Evolutionary conservation across 53 echinoderm and acorn worm genomes (phyloP), one percentile per base, ranked within the genome.

Genomic region (Henricia sp.): DNA sequence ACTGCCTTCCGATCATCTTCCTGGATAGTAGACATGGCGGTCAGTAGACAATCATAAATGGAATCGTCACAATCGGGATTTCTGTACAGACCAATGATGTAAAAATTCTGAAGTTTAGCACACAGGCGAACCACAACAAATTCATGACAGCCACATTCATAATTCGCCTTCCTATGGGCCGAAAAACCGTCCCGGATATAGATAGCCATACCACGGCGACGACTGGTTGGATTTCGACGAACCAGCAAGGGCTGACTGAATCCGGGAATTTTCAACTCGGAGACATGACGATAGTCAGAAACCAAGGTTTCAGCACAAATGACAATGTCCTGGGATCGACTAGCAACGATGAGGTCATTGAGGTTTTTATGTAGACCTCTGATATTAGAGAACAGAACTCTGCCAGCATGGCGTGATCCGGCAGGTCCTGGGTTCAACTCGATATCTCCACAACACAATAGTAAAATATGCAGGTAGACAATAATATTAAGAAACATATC

Each of bases 331-430:
- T 53, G 19, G 21, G 8, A 17, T 53, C 21, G 53, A 10, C 9
- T 10, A 53, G 53, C 21, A 10, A 17, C 53, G 3, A 10, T 53
- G 19, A 53, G 53, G 21, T 53, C 53, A 5, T 53, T 53, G 3
- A 53, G 53, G 19, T 53, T 53, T 53, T 53, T 53, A 17, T 57
- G 57, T 27, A 16, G 57, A 57, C 57, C 57, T 57, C 57, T 21
- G 57, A 57, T 57, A 12, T 57, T 57, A 26, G 0, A 58, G 30
- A 58, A 58, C 8, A 58, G 24, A 58, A 58, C 27, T 53, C 53
- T 53, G 53, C 53, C 19, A 3, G 17, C 1, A 19, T 58, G 58
- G 53, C 53, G 19, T 14, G 16, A 17, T 53, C 53, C 53, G 19
- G 19, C 16, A 13, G 53, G 16, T 20, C 53, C 53, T 53, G 53